Percentiles rank a stretch among this genome's conserved stretches.
These are phyloP conservation scores for Ptilorrhoa leucosticta DNA, from an alignment of 2,113 vertebrate species.

Conservation along the genomic window DNA sequence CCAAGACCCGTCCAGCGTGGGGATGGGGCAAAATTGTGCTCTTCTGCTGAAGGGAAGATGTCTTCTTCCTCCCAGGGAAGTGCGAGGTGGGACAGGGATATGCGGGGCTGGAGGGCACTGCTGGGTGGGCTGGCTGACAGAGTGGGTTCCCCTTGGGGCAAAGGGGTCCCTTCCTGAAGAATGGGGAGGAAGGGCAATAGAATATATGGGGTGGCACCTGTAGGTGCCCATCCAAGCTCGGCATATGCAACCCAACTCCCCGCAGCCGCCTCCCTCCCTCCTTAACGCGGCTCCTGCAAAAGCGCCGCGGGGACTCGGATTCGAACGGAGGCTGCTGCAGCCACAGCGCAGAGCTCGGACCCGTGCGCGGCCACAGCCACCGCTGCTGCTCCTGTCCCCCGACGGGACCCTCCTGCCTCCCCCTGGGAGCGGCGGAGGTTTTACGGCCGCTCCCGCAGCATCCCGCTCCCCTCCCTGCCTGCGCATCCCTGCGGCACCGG, in stretches of 20 bases:
- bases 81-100: too few species aligned
- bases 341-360: slow-evolving; percentile 51
- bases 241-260: fast-evolving
- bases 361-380: neutral
- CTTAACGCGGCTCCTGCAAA: neutral
- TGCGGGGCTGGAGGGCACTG: neutral
- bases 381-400: neutral
- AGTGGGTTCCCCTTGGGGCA: fast-evolving
- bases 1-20: neutral
- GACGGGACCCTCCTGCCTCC: neutral
- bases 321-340: slow-evolving; percentile 73
- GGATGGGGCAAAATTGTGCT: neutral
- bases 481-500: neutral
- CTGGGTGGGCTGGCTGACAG: neutral
- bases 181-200: neutral
- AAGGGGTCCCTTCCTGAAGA: neutral
- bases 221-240: neutral
- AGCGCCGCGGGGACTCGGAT: slow-evolving; percentile 58
- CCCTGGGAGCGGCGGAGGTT: neutral
- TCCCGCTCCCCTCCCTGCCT: neutral
- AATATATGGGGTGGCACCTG: neutral
- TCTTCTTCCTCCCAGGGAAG: neutral
- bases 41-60: neutral
- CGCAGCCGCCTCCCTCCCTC: neutral
- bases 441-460: neutral